Percentiles rank a stretch among this genome's conserved stretches.
Evolutionary conservation across 2,888 invertebrate species (phyloP).

Genomic region (Celastrina argiolus): DNA sequence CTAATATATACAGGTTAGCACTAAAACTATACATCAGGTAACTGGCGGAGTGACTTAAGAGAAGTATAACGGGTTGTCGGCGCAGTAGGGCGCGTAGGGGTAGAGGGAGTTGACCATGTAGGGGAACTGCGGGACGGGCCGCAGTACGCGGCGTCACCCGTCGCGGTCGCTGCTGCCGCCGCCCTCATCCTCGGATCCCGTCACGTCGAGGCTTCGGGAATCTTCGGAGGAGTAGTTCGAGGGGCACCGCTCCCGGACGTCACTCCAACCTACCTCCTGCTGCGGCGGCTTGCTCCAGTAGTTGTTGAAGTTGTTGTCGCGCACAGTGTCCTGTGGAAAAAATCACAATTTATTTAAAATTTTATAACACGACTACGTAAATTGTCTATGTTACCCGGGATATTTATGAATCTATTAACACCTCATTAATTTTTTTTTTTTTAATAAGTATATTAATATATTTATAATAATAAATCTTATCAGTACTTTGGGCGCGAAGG

Average conservation of each 20-base stretch:
- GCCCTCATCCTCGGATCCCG: constrained; percentile 74
- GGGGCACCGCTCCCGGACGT: constrained; percentile 50
- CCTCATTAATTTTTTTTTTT: no score
- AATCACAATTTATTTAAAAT: not conserved
- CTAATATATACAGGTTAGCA: constrained; percentile 15
- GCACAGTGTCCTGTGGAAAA: constrained; percentile 50
- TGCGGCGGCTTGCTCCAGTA: constrained; percentile 69
- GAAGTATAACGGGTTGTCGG: constrained; percentile 57
- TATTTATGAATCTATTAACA: no score
- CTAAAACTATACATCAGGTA: constrained; percentile 22
- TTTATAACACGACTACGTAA: no score
- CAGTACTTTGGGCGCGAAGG: no score
- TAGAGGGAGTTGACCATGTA: constrained; percentile 49
- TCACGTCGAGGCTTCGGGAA: constrained; percentile 70
- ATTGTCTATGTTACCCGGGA: no score
- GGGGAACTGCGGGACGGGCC: constrained; percentile 75
- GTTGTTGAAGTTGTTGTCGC: constrained; percentile 64
- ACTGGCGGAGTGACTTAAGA: constrained; percentile 42
- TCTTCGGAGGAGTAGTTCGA: constrained; percentile 71
- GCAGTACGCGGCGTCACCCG: constrained; percentile 71
- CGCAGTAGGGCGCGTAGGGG: constrained; percentile 53
- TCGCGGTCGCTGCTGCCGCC: constrained; percentile 51
- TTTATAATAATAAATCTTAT: no score
- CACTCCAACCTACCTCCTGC: constrained; percentile 60
- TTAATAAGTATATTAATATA: no score